These are phyloP conservation scores for Ceraclea dissimilis DNA, from an alignment of 2,888 invertebrate genomes.

Conservation along the genomic window DNA sequence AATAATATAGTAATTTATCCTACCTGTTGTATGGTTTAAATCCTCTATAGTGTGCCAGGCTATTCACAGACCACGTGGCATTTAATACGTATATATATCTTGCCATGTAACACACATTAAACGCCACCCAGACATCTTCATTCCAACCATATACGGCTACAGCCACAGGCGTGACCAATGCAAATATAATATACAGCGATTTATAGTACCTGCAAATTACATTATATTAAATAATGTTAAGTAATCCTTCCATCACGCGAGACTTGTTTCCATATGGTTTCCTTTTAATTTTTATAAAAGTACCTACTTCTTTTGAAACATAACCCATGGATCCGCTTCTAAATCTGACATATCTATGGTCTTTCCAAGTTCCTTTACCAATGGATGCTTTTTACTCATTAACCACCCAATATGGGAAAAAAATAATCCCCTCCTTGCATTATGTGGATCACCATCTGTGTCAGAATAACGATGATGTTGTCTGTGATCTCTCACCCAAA, in stretches of 20 bases:
- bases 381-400: conserved; percentile 69
- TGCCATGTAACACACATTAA: conserved; percentile 53
- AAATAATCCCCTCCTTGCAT: conserved; percentile 74
- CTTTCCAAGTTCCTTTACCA: conserved; percentile 58
- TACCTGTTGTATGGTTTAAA: too few relatives aligned
- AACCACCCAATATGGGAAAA: conserved; percentile 86
- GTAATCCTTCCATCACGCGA: too few relatives aligned
- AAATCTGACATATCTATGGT: conserved; percentile 71
- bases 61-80: conserved; percentile 76
- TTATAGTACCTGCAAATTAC: conserved; percentile 56
- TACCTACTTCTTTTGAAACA: conserved; percentile 66
- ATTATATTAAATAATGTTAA: background rate
- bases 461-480: conserved; percentile 70
- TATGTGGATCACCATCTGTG: conserved; percentile 69
- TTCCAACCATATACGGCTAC: conserved; percentile 63
- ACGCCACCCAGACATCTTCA: conserved; percentile 53
- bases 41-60: conserved; percentile 72
- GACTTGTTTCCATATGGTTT: too few relatives aligned
- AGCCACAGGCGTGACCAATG: conserved; percentile 53
- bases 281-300: too few relatives aligned
- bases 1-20: too few relatives aligned
- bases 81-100: conserved; percentile 59
- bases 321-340: conserved; percentile 60
- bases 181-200: conserved; percentile 49
- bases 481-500: conserved; percentile 75